Evolutionary conservation across 1,140 invertebrate genomes (phyloP).

Genomic region (Brachionus manjavacas): DNA sequence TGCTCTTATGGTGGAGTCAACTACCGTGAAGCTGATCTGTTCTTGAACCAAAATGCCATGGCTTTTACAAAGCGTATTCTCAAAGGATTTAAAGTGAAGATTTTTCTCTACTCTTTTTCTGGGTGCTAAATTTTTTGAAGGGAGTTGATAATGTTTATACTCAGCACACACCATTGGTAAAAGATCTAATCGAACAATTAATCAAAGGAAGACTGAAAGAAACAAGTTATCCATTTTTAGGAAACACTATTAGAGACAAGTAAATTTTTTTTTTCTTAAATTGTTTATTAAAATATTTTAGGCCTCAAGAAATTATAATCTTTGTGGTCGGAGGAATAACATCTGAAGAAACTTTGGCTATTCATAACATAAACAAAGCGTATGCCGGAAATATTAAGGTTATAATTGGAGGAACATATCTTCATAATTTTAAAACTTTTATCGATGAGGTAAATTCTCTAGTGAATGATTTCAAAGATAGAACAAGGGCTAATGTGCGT

Average conservation of each 20-base stretch:
- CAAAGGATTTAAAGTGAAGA: slow-evolving; percentile 76
- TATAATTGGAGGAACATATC: slow-evolving; percentile 27
- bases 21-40: slow-evolving; percentile 72
- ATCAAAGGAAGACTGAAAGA: slow-evolving; percentile 79
- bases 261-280: slow-evolving; percentile 43
- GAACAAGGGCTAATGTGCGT: background rate
- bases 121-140: slow-evolving; percentile 55
- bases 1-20: slow-evolving; percentile 75
- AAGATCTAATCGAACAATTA: slow-evolving; percentile 78
- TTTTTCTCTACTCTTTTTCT: background rate
- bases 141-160: slow-evolving; percentile 96
- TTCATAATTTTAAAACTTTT: slow-evolving; percentile 35
- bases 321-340: slow-evolving; percentile 94
- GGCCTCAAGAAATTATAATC: slow-evolving; percentile 81
- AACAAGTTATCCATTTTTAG: slow-evolving; percentile 74
- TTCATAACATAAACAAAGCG: slow-evolving; percentile 63
- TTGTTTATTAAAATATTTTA: slow-evolving; percentile 48
- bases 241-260: slow-evolving; percentile 58
- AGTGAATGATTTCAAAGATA: background rate
- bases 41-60: slow-evolving; percentile 68
- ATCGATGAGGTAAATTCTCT: slow-evolving; percentile 9
- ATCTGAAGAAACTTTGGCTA: slow-evolving; percentile 84
- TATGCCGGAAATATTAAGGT: slow-evolving; percentile 23
- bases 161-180: slow-evolving; percentile 80
- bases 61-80: slow-evolving; percentile 84